Conservation (phyloP, 2,888 invertebrate genomes). For the Andricus curvator region DNA sequence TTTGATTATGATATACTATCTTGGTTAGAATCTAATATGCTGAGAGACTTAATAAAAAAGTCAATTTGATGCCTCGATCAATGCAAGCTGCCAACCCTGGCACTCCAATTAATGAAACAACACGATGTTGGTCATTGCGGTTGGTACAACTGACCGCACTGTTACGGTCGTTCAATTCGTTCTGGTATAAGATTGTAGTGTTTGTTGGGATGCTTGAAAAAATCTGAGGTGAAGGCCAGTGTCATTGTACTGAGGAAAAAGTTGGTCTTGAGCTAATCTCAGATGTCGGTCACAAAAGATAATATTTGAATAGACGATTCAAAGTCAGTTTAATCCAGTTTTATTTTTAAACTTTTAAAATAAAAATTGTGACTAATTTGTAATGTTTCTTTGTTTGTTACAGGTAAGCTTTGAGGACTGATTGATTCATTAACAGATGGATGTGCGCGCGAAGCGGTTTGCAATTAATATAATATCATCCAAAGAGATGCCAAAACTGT, state of each 20-base stretch:
- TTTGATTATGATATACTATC: neutral
- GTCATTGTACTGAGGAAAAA: neutral
- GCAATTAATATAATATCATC: too few relatives aligned
- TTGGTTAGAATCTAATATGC: neutral
- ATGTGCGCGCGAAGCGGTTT: neutral
- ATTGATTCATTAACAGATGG: neutral
- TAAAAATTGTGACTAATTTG: neutral
- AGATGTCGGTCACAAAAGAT: neutral
- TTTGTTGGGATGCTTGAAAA: neutral
- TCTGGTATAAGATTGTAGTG: neutral
- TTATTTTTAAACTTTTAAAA: neutral
- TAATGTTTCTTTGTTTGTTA: neutral
- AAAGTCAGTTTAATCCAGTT: neutral
- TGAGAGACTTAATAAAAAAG: neutral
- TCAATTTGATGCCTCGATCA: neutral
- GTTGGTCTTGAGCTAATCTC: neutral
- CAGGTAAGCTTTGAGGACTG: neutral
- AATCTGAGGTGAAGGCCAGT: neutral
- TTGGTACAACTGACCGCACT: neutral
- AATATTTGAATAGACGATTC: neutral
- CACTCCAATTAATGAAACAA: slow-evolving; percentile 17
- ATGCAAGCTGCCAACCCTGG: neutral
- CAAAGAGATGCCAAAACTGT: too few relatives aligned
- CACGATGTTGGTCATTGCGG: neutral
- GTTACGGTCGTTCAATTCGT: slow-evolving; percentile 12